Percentiles rank a stretch among this genome's conserved stretches.
phyloP scores from a whole-genome alignment of 2,797 vertebrate genomes.

The Syngnathus acus region DNA sequence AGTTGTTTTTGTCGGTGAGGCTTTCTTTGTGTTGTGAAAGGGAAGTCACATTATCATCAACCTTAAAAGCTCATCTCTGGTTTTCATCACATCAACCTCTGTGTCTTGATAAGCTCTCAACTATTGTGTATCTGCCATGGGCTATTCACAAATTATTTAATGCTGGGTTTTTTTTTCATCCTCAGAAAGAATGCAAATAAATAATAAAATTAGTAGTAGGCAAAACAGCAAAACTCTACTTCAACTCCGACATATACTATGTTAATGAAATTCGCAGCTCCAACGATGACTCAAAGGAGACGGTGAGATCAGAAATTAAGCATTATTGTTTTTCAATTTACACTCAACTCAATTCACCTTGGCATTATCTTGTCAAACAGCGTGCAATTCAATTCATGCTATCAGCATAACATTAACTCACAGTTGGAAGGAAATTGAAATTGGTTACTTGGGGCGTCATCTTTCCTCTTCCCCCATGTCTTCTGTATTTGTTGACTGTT shows the following conservation, averaged over 20 bases:
- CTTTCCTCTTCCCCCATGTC: background rate
- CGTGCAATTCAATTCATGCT: background rate
- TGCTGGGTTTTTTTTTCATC: background rate
- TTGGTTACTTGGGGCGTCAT: background rate
- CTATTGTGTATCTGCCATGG: background rate
- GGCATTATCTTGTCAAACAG: background rate
- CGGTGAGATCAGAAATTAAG: background rate
- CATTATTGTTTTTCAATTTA: slow-evolving; percentile 3
- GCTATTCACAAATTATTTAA: background rate
- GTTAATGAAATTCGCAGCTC: background rate
- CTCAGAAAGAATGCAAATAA: background rate
- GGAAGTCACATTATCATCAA: background rate
- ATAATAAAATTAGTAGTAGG: background rate
- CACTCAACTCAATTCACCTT: slow-evolving; percentile 4
- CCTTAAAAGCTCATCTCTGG: background rate
- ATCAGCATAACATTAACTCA: background rate
- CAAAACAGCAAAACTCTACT: background rate
- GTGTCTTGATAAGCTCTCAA: background rate
- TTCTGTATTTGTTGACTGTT: background rate
- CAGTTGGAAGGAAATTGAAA: background rate
- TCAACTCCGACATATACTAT: background rate
- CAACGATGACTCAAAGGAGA: no score
- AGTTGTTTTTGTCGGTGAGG: background rate
- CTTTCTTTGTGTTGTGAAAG: background rate
- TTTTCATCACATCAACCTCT: background rate